Evolutionary conservation across 1,140 invertebrate genomes (phyloP).

Genomic region (Adelges cooleyi): DNA sequence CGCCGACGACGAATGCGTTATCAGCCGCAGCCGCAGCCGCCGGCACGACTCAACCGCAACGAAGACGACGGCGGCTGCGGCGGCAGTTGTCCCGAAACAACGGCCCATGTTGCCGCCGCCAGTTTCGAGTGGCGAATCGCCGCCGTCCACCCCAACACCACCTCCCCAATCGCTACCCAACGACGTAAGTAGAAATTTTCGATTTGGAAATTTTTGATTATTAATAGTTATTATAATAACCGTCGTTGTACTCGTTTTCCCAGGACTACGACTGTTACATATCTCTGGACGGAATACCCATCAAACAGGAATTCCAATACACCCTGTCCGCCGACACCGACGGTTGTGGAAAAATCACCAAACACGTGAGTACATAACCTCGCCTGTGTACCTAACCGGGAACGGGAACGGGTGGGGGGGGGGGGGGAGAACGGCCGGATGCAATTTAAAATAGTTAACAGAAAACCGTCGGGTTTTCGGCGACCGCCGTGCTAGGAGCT

Average conservation of each 20-base stretch:
- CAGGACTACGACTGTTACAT: constrained; percentile 13
- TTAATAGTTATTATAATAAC: background rate
- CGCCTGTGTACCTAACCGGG: too few relatives aligned
- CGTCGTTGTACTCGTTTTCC: background rate
- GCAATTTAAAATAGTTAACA: too few relatives aligned
- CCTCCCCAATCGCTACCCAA: background rate
- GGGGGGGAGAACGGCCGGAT: too few relatives aligned
- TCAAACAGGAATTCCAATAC: constrained; percentile 20
- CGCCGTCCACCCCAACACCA: background rate
- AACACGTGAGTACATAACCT: background rate
- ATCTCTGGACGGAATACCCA: constrained; percentile 12
- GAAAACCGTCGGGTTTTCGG: background rate
- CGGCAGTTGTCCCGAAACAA: background rate
- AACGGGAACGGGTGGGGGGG: too few relatives aligned
- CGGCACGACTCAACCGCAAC: background rate
- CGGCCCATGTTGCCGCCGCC: constrained; percentile 6
- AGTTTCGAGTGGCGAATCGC: background rate
- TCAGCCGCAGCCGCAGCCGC: too few relatives aligned
- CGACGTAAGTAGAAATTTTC: too few relatives aligned
- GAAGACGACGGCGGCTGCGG: background rate
- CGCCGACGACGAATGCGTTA: constrained; percentile 7
- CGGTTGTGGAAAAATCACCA: constrained; percentile 6
- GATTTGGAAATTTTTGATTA: too few relatives aligned
- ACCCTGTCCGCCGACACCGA: background rate
- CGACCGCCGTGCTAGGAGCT: background rate